These are phyloP conservation scores for Ahaetulla prasina DNA, from an alignment of 2,113 vertebrate genomes.

Conservation along the genomic window DNA sequence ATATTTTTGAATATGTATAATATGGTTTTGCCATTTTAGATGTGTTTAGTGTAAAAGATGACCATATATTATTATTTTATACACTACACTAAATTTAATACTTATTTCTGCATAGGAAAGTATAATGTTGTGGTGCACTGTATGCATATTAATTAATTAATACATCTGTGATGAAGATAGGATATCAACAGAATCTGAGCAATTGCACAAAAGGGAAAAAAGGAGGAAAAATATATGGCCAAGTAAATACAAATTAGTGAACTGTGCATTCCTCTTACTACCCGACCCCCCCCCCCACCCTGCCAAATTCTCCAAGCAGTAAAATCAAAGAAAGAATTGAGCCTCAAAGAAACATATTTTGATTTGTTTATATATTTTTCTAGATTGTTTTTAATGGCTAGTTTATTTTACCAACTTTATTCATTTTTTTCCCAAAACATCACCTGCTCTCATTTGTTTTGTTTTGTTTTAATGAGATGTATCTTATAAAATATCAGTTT, in stretches of 20 bases:
- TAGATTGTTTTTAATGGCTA: not conserved
- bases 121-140: not conserved
- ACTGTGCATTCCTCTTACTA: not conserved
- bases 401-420: not conserved
- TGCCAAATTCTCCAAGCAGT: not conserved
- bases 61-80: not conserved
- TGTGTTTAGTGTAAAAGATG: not conserved
- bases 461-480: not conserved
- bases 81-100: not conserved
- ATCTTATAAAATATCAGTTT: not conserved
- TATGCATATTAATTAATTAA: not conserved
- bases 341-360: not conserved
- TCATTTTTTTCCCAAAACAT: not conserved
- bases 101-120: not conserved
- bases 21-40: not conserved
- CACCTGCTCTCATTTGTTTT: not conserved
- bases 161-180: not conserved
- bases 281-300: not conserved
- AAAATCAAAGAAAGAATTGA: not conserved
- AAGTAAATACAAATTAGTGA: not conserved
- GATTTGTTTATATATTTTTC: not conserved
- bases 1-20: not conserved
- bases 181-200: not conserved
- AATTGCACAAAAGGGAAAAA: not conserved
- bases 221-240: no score